Evolutionary conservation across 2,113 vertebrate genomes (phyloP), one percentile per base, ranked within the genome.

Genomic region (Mobula hypostoma): DNA sequence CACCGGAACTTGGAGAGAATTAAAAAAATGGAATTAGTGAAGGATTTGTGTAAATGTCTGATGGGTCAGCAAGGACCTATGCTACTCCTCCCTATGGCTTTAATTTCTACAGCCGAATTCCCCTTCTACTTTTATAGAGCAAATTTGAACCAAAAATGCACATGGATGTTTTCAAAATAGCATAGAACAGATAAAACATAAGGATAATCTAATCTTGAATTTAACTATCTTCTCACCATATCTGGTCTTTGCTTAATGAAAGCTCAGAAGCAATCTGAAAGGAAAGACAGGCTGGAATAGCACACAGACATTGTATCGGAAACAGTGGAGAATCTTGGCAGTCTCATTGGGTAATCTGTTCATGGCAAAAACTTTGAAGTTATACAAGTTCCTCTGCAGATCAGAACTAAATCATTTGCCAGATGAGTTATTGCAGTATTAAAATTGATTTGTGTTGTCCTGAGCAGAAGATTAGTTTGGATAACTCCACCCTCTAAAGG

Each of bases 391-490:
- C 11, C 77, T 79, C 77, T 79, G 77, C 32, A 36, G 77, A 79
- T n/a, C 77, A 79, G 77, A 79, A 79, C 77, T 79, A 79, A 79
- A 15, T 79, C 77, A 11, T 79, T 79, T 79, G 77, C 77, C 77
- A 79, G 77, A 79, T 36, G 77, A 74, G 72, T 74, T 79, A 36
- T 79, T 36, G n/a, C 77, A 79, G 32, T 36, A 36, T 79, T 79
- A 79, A 79, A 36, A 79, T 79, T 79, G n/a, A 79, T 79, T 32
- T 36, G n/a, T 79, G 77, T 79, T 32, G 32, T 79, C 11, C 9
- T 79, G 77, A 79, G 32, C n/a, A 79, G 77, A 79, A 79, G 77
- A n/a, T 79, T 79, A 79, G 77, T 79, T 79, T 15, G 32, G n/a
- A 79, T 32, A 79, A 36, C 77, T 14, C 77, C 77, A 36, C 32